These are phyloP conservation scores for Cerastis leucographa DNA, from an alignment of 2,888 invertebrate genomes.

Conservation along the genomic window DNA sequence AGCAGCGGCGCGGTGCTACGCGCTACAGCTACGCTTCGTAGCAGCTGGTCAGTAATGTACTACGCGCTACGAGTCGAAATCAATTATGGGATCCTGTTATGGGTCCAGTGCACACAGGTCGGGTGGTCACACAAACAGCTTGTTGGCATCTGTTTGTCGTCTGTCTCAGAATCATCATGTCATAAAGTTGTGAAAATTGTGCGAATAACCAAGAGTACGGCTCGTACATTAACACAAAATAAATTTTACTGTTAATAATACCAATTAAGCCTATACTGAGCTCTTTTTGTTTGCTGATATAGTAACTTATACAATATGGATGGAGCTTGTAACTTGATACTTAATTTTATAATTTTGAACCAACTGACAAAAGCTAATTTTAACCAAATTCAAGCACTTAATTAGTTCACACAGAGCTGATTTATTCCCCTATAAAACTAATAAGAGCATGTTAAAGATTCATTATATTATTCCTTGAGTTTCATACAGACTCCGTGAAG, in stretches of 20 bases:
- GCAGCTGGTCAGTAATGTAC: not conserved
- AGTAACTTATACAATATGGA: not conserved
- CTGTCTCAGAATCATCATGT: not conserved
- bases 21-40: conserved; percentile 10
- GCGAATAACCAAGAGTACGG: not conserved
- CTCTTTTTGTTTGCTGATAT: not conserved
- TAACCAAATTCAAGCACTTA: conserved; percentile 8
- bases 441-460: conserved; percentile 12
- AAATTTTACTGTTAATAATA: no score
- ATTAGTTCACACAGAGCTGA: conserved; percentile 19
- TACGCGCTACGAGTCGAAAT: conserved; percentile 1
- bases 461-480: conserved; percentile 16
- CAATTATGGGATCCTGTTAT: not conserved
- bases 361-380: conserved; percentile 29
- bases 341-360: not conserved
- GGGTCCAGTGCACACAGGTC: not conserved
- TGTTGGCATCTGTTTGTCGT: not conserved
- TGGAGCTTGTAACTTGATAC: not conserved
- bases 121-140: not conserved
- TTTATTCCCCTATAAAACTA: conserved; percentile 34
- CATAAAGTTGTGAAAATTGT: not conserved
- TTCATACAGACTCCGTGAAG: conserved; percentile 3
- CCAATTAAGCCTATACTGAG: not conserved
- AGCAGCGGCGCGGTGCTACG: conserved; percentile 6
- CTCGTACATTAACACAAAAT: not conserved